These are phyloP conservation scores for Bothrops jararaca DNA, from an alignment of 2,113 vertebrate genomes.

Conservation along the genomic window DNA sequence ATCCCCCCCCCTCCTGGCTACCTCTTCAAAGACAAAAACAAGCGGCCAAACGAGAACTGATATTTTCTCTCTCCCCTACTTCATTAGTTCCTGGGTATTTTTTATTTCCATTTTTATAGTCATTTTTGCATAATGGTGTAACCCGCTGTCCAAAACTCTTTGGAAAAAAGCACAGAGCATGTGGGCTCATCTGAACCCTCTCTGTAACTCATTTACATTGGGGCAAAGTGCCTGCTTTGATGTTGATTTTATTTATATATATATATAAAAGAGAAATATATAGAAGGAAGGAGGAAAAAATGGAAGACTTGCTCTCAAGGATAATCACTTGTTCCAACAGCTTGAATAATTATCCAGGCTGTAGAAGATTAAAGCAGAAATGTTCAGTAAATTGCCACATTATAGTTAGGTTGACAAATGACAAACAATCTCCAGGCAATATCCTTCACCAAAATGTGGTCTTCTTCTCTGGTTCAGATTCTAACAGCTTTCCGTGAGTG, in stretches of 20 bases:
- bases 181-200: slow-evolving; percentile 6
- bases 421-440: not conserved
- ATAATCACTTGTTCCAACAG: slow-evolving; percentile 10
- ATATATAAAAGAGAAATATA: not conserved
- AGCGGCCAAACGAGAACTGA: not conserved
- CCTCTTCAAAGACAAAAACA: not conserved
- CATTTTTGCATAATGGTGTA: not conserved
- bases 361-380: not conserved
- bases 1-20: not conserved
- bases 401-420: not conserved
- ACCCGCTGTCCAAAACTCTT: slow-evolving; percentile 15
- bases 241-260: not conserved
- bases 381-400: not conserved
- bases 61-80: not conserved
- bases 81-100: not conserved
- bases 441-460: not conserved
- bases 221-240: slow-evolving; percentile 6
- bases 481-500: not conserved
- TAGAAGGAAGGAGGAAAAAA: not conserved
- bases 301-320: not conserved
- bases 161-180: not conserved
- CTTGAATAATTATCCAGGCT: slow-evolving; percentile 19
- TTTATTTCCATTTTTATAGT: slow-evolving; percentile 11
- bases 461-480: not conserved
- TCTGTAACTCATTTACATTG: slow-evolving; percentile 18